Conservation (phyloP, 2,888 invertebrate genomes). For the Mesoligia furuncula region DNA sequence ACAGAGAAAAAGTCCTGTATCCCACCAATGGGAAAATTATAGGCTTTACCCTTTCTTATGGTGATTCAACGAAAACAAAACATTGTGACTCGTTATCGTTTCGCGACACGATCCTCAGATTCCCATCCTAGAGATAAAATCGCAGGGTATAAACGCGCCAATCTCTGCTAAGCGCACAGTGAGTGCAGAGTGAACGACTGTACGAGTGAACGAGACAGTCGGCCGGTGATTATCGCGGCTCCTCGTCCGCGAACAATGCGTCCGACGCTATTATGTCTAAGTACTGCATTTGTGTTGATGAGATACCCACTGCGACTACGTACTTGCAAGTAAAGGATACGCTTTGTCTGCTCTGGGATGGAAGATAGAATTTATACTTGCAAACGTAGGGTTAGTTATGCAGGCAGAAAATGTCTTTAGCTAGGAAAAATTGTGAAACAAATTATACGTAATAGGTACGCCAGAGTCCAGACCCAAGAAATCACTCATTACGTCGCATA, state of each 20-base stretch:
- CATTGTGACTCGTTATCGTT: not conserved
- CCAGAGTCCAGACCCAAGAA: not conserved
- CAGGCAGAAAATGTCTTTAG: not conserved
- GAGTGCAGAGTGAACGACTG: conserved; percentile 61
- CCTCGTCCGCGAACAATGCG: conserved; percentile 77
- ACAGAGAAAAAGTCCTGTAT: not conserved
- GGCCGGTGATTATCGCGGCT: conserved; percentile 78
- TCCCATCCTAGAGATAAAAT: conserved; percentile 38
- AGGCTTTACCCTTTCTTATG: not conserved
- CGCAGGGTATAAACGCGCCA: conserved; percentile 67
- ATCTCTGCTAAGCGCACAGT: conserved; percentile 57
- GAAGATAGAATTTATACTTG: conserved; percentile 33
- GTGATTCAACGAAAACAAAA: not conserved
- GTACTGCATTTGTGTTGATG: conserved; percentile 71
- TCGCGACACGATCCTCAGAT: conserved; percentile 6
- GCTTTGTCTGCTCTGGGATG: conserved; percentile 52
- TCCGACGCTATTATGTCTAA: conserved; percentile 73
- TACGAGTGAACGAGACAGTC: conserved; percentile 63
- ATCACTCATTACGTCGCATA: not conserved
- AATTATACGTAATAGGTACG: no score
- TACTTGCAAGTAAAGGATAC: conserved; percentile 59
- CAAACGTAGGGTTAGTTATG: conserved; percentile 11
- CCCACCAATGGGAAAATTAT: not conserved
- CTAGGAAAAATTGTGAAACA: not conserved
- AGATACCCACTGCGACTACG: conserved; percentile 62